phyloP scores from a whole-genome alignment of 1,140 invertebrate genomes.

The Ceratina calcarata region DNA sequence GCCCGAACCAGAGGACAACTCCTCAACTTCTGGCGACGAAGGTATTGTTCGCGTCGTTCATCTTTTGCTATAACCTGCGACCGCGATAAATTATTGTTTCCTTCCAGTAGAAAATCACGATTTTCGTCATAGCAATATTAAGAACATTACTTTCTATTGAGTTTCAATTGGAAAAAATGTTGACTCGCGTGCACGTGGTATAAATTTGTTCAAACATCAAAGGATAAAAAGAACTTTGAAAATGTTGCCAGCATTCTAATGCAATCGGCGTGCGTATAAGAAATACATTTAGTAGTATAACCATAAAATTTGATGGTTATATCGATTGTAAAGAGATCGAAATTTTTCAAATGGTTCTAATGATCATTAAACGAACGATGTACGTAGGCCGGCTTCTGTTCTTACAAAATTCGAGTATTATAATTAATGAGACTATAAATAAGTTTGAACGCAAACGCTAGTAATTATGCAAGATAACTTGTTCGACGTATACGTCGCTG shows the following conservation, averaged over 20 bases:
- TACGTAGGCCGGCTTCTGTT: not conserved
- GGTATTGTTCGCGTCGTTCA: slow-evolving; percentile 64
- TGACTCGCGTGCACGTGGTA: too few species aligned
- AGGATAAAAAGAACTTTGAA: too few species aligned
- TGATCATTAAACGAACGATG: not conserved
- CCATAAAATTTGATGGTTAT: not conserved
- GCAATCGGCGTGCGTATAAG: too few species aligned
- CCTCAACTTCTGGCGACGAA: slow-evolving; percentile 79
- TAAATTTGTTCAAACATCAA: too few species aligned
- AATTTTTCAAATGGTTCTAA: not conserved
- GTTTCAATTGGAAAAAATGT: too few species aligned
- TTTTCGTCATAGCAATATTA: not conserved
- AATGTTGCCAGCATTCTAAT: too few species aligned
- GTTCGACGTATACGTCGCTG: slow-evolving; percentile 1
- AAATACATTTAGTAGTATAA: too few species aligned
- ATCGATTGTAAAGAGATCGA: not conserved
- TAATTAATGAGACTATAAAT: not conserved
- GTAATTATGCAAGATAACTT: slow-evolving; percentile 1
- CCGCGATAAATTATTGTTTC: too few species aligned
- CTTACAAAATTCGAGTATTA: not conserved
- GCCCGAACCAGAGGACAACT: slow-evolving; percentile 76
- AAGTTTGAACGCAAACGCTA: not conserved
- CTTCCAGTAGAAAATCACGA: not conserved
- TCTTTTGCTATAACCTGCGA: not conserved
- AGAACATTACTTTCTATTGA: too few species aligned